A percentile compares a stretch with the other conserved stretches of the same genome.
Evolutionary conservation across 2,797 vertebrate species (phyloP).

Genomic region (Pachyuromys duprasi): DNA sequence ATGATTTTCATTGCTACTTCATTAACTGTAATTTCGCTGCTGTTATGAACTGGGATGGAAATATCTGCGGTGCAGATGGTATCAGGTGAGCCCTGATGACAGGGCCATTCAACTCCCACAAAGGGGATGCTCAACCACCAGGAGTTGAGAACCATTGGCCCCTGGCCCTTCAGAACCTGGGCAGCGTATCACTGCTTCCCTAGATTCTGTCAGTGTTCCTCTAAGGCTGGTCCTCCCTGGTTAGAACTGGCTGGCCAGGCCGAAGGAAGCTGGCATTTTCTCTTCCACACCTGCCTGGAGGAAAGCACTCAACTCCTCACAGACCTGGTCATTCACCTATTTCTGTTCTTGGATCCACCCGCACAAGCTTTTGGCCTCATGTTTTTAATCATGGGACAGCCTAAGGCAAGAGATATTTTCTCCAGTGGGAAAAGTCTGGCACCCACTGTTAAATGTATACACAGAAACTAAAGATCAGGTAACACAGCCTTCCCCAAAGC

Average conservation of each 20-base stretch:
- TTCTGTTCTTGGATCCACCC: background rate
- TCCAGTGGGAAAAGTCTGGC: background rate
- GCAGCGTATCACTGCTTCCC: background rate
- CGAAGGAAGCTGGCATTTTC: background rate
- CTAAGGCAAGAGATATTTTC: background rate
- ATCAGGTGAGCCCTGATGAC: background rate
- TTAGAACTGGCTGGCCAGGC: background rate
- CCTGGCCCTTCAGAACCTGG: background rate
- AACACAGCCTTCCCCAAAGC: background rate
- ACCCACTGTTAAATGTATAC: background rate
- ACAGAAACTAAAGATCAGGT: background rate
- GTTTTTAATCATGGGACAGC: background rate
- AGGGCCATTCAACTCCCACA: fast-evolving
- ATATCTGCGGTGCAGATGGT: background rate
- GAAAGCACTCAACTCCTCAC: conserved; percentile 16
- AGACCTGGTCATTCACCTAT: background rate
- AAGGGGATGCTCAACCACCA: background rate
- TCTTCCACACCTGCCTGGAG: background rate
- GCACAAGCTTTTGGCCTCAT: background rate
- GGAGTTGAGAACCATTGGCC: background rate
- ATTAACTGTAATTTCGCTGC: background rate
- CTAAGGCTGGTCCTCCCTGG: background rate
- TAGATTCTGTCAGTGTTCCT: too few relatives aligned
- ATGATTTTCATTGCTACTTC: background rate
- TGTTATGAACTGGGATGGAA: too few relatives aligned